A percentile compares a stretch with the other conserved stretches of the same genome.
Evolutionary conservation across 2,113 vertebrate species (phyloP).

Genomic region (Asarcornis scutulata): DNA sequence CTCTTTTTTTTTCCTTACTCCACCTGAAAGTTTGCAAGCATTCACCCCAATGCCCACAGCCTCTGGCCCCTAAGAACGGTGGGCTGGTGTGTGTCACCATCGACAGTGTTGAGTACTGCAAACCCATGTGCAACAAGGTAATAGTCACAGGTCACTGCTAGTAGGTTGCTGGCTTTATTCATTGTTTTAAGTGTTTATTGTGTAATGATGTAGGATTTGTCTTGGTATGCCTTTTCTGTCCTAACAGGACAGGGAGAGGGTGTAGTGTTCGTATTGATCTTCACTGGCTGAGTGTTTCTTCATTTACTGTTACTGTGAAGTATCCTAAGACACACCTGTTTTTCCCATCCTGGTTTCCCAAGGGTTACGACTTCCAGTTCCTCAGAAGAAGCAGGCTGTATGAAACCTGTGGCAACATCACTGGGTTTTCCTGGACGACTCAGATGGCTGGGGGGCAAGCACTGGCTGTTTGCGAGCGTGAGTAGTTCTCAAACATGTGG

Average conservation of each 20-base stretch:
- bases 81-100: conserved; percentile 75
- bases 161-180: neutral
- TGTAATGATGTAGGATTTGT: neutral
- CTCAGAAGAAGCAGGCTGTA: conserved; percentile 72
- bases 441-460: conserved; percentile 67
- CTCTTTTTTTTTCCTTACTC: neutral
- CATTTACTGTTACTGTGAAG: accelerated
- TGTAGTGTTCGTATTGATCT: neutral
- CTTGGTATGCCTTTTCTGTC: neutral
- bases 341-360: neutral
- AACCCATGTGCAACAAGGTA: conserved; percentile 84
- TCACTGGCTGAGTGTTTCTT: neutral
- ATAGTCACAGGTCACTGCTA: neutral
- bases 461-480: conserved; percentile 77
- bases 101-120: conserved; percentile 73
- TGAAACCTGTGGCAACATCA: conserved; percentile 71
- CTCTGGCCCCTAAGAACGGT: conserved; percentile 63
- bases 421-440: conserved; percentile 55
- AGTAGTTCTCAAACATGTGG: neutral
- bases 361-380: conserved; percentile 84
- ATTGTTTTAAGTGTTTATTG: neutral
- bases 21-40: conserved; percentile 54
- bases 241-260: neutral
- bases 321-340: neutral
- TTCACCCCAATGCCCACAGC: conserved; percentile 12